phyloP scores from a whole-genome alignment of 2,888 invertebrate species.

The Oscheius sp. region DNA sequence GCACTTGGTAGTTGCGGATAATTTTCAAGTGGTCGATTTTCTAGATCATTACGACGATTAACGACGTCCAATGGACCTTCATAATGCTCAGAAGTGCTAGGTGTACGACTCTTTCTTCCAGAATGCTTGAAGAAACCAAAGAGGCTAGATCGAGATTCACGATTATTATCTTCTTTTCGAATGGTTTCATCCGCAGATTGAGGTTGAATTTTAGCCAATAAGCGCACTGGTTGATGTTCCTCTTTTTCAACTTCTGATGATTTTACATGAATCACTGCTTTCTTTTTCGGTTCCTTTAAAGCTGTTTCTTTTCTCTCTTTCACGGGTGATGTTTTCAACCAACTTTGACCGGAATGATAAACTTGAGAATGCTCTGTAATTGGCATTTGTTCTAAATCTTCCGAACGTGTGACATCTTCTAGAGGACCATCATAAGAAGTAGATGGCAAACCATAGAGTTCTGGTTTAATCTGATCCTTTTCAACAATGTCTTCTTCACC shows the following conservation, averaged over 20 bases:
- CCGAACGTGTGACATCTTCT: constrained; percentile 26
- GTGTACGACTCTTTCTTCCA: not conserved
- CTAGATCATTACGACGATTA: constrained; percentile 12
- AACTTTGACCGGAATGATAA: constrained; percentile 37
- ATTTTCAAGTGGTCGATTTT: constrained; percentile 1
- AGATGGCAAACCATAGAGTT: not conserved
- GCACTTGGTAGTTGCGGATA: not conserved
- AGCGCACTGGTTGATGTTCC: constrained; percentile 26
- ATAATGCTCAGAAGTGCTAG: not conserved
- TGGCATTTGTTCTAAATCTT: not conserved
- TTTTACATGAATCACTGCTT: constrained; percentile 15
- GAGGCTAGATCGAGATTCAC: not conserved
- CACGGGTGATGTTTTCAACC: not conserved
- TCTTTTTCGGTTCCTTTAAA: not conserved
- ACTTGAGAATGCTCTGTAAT: not conserved
- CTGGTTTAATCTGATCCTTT: not conserved
- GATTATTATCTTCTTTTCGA: not conserved
- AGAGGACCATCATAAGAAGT: constrained; percentile 32
- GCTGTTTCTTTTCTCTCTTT: not conserved
- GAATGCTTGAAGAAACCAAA: constrained; percentile 17
- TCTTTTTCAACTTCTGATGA: not conserved
- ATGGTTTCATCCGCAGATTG: constrained; percentile 16
- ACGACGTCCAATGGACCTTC: constrained; percentile 21
- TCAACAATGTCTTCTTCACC: constrained; percentile 43
- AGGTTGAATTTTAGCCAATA: constrained; percentile 34